Evolutionary conservation across 2,888 invertebrate genomes (phyloP).

Genomic region (Laothoe populi): DNA sequence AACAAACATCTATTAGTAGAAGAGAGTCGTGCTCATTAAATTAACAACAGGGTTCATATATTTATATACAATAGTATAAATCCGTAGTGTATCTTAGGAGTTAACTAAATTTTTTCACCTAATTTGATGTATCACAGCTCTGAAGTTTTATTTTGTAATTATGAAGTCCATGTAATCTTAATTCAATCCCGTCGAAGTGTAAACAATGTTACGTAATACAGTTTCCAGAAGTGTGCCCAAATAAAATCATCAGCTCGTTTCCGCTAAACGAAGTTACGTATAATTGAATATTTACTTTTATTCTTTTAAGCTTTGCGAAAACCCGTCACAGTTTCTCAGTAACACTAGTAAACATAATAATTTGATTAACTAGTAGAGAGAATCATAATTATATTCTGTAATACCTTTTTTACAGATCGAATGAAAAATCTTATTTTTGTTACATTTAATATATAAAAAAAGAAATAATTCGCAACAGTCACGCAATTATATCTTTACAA

Average conservation of each 20-base stretch:
- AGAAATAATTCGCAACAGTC: too few relatives aligned
- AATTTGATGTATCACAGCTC: neutral
- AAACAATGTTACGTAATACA: slow-evolving; percentile 34
- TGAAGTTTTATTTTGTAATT: slow-evolving; percentile 30
- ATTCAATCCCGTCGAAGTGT: slow-evolving; percentile 39
- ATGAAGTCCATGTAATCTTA: slow-evolving; percentile 40
- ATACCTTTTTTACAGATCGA: too few relatives aligned
- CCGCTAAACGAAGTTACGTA: neutral
- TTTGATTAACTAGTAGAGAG: neutral
- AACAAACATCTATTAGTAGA: too few relatives aligned
- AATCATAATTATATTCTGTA: neutral
- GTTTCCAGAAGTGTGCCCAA: neutral
- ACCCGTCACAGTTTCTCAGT: neutral
- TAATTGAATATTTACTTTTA: neutral
- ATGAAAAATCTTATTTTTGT: too few relatives aligned
- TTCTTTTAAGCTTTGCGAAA: neutral
- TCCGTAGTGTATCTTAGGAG: neutral
- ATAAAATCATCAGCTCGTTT: neutral
- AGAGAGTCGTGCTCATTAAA: too few relatives aligned
- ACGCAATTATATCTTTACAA: too few relatives aligned
- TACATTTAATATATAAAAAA: too few relatives aligned
- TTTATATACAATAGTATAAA: too few relatives aligned
- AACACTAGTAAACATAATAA: neutral
- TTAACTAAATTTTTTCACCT: neutral
- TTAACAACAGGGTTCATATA: too few relatives aligned